These are phyloP conservation scores for Perodicticus potto DNA, from an alignment of 2,797 vertebrate genomes.

Conservation along the genomic window DNA sequence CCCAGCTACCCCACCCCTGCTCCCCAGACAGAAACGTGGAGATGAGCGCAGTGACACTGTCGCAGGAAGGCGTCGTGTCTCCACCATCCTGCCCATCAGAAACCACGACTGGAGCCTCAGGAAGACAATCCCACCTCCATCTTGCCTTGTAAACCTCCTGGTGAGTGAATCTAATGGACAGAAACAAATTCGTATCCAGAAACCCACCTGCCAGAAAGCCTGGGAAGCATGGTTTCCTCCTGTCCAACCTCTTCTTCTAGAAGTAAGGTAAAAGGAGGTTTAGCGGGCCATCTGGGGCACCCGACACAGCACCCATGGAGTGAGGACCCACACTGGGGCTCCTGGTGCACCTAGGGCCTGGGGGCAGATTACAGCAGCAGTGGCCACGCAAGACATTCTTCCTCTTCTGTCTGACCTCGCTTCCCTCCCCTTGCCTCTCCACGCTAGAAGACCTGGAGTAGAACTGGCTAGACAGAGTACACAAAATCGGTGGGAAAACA, in stretches of 20 bases:
- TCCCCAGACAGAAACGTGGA: neutral
- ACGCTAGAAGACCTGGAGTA: neutral
- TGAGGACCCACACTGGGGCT: neutral
- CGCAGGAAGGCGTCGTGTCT: neutral
- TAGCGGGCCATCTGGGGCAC: neutral
- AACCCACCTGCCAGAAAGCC: neutral
- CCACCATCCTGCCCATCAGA: neutral
- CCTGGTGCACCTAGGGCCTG: neutral
- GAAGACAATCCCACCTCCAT: neutral
- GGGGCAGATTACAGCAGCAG: neutral
- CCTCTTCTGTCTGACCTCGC: neutral
- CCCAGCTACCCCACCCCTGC: neutral
- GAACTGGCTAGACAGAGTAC: neutral
- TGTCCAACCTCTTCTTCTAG: neutral
- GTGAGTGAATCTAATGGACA: neutral
- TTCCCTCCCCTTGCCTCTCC: neutral
- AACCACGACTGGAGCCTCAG: neutral
- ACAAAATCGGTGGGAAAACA: neutral
- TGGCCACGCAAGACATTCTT: neutral
- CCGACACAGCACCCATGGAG: neutral
- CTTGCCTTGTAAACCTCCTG: neutral
- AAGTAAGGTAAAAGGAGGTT: neutral
- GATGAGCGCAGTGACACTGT: neutral
- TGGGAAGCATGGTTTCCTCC: neutral
- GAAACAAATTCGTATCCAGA: neutral